Base-by-base conservation (phyloP, 2,797 vertebrate species). In the Lepus townsendii region DNA sequence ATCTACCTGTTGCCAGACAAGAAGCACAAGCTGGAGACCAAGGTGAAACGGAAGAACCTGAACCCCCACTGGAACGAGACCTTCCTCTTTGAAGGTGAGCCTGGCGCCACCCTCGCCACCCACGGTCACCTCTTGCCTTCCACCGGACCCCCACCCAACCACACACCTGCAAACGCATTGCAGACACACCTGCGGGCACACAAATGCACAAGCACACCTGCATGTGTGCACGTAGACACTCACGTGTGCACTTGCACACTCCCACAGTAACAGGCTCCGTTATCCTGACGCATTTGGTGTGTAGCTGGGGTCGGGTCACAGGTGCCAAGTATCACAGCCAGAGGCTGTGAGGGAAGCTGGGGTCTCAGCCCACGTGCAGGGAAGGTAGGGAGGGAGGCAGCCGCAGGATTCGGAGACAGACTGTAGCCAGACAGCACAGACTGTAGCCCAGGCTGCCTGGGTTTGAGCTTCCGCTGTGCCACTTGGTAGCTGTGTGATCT, bases 61-160 rank as follows among this genome's bases (percentile, higher is more conserved):
- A 99, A 99, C 93, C 99, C 99, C 0, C 99, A 99, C 97, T 99
- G 99, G 99, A 99, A 99, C 0, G 99, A 99, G 98, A 99, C 99
- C 88, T 99, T 99, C 97, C 99, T 99, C 88, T 99, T 99, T 1
- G 99, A 99, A 99, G 99, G 99, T 99, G 97, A 97, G 75, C 71
- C 71, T 0, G 24, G 60, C 0, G n/a, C 90, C 4, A 0, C 52
- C 42, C 57, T 47, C 57, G 38, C 32, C 2, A 5, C 8, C 16
- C 62, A 1, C 2, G 2, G 6, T 30, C 12, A 62, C 52, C 60
- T n/a, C 57, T 38, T 0, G 22, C 26, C 4, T 1, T 3, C 54
- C 7, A 3, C 32, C 3, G 3, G 3, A 6, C 22, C 57, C 27
- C 50, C 14, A 1, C 38, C 57, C 85, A 57, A 2, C 60, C 14